A percentile compares a stretch with the other conserved stretches of the same genome.
These are phyloP conservation scores for Ctenodactylus gundi DNA, from an alignment of 2,113 vertebrate genomes.

Conservation along the genomic window DNA sequence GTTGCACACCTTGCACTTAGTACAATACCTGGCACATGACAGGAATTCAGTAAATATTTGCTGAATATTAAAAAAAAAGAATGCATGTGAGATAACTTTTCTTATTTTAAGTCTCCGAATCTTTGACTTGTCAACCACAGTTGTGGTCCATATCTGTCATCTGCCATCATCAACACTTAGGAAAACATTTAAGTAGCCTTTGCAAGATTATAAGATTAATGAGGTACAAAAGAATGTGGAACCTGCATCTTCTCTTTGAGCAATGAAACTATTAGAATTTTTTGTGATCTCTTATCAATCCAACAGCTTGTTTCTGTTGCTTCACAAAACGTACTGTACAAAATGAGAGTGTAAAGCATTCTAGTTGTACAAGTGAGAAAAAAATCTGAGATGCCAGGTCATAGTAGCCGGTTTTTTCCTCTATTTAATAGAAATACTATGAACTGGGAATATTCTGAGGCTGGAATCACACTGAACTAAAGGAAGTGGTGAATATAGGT, in stretches of 20 bases:
- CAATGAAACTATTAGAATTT: not conserved
- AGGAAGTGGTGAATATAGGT: not conserved
- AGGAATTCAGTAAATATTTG: constrained; percentile 15
- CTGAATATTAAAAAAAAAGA: not conserved
- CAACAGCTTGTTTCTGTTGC: constrained; percentile 23
- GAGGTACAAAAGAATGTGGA: not conserved
- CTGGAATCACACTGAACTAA: not conserved
- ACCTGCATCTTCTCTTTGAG: not conserved
- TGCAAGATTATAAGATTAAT: constrained; percentile 4
- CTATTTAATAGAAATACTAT: not conserved
- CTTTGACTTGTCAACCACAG: not conserved
- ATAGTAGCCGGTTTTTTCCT: not conserved
- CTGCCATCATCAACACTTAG: not conserved
- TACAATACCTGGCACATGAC: not conserved
- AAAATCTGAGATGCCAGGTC: not conserved
- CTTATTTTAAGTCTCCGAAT: constrained; percentile 2
- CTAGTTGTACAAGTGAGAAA: not conserved
- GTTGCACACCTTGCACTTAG: not conserved
- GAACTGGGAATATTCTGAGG: not conserved
- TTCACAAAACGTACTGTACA: not conserved
- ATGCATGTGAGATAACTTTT: not conserved
- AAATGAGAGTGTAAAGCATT: constrained; percentile 5
- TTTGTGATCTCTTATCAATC: not conserved
- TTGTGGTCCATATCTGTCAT: not conserved
- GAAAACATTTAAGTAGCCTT: constrained; percentile 29